Base-by-base conservation (phyloP, 2,113 vertebrate species). In the Hemiscyllium ocellatum region DNA sequence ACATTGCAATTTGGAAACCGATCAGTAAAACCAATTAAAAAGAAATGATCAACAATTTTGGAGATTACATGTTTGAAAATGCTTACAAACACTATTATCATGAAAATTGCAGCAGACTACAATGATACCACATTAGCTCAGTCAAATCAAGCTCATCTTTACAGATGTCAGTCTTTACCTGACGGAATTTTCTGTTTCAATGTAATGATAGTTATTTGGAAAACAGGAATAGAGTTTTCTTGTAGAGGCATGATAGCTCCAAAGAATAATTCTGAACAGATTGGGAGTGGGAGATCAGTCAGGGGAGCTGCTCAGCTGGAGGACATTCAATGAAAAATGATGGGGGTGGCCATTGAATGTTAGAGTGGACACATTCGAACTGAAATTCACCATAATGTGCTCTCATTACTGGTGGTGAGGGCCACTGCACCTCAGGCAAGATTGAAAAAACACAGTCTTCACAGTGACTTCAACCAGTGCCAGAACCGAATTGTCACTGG, bases 91-190 rank as follows among this genome's bases (percentile, higher is more conserved):
- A 33, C 56, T 90, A 29, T 52, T 90, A 90, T 90, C 12, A 61
- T 65, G 87, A 61, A 90, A 93, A 65, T 68, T n/a, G 90, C 56
- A 93, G 90, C 61, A 93, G n/a, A 93, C 61, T 50, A 87, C 85
- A 87, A 87, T 26, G 50, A 87, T 87, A 26, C 20, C 33, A 65
- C 3, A 61, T 68, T 93, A 68, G 29, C 65, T 10, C 4, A 93
- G 50, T 26, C 52, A 90, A 90, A 93, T 68, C 90, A 93, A 66
- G 61, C 56, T 37, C 56, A 37, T 7, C 37, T 37, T 42, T 65
- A 90, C 87, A 52, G 26, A 4, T 90, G 61, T 93, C 90, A 93
- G 33, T 93, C 56, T 52, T 87, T 87, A 2, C 85, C 61, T 66
- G 56, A 68, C 61, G 66, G n/a, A 29, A 93, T 22, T 93, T 93